Evolutionary conservation across 2,797 vertebrate species (phyloP), one percentile per base, ranked within the genome.

Genomic region (Crypturellus tataupa): DNA sequence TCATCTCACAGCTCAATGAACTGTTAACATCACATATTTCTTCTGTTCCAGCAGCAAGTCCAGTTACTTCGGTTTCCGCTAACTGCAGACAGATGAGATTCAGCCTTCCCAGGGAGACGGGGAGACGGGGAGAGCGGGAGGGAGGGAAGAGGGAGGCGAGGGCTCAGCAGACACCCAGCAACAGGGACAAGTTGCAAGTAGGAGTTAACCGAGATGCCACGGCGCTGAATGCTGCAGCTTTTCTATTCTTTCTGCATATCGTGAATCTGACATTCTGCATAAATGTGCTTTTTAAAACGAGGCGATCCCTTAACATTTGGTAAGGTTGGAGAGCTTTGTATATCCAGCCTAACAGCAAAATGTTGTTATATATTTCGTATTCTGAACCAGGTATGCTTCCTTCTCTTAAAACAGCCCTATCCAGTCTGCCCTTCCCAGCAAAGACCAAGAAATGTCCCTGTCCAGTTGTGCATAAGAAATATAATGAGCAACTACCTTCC

Each of bases 1-100:
- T 98, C 98, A 98, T 98, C 97, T 98, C 98, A 98, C 97, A 97
- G 98, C 83, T 98, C 98, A 98, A 69, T 98, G 98, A 98, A 97
- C 98, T 97, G 98, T 93, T 97, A 98, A 97, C 95, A 96, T 95
- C 97, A 96, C 96, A 97, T 97, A 97, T 96, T 98, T 98, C 97
- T 97, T 96, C 96, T 96, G 94, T 98, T 98, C 96, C 97, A 94
- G 97, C 70, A 62, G 80, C 18, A 80, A 96, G 97, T 97, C 95
- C 96, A 80, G 95, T 96, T 97, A 95, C 93, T 95, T 85, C 1
- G 39, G 95, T 93, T 97, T 92, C 85, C 11, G 42, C 91, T 97
- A 96, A 96, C 89, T 79, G 95, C 96, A 96, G 96, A 97, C 92
- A 97, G 96, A 95, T 89, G 95, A 97, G 91, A 85, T 82, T 85